Evolutionary conservation across 2,888 invertebrate genomes (phyloP), one percentile per base, ranked within the genome.

Genomic region (Pasiphila rectangulata): DNA sequence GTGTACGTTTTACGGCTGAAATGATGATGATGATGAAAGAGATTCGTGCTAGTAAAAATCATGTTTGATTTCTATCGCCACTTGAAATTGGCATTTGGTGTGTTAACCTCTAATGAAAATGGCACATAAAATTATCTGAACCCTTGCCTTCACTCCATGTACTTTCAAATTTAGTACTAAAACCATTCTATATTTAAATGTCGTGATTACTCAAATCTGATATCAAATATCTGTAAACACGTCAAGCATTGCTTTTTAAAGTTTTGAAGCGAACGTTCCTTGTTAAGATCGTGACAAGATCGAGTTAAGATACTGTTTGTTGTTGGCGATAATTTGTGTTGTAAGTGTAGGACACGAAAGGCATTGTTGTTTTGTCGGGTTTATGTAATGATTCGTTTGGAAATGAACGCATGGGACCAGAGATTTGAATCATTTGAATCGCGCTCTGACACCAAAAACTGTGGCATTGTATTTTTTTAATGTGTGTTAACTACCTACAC

Each of bases 231-330:
- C 46, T 30, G 19, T 40, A 40, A 43, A 44, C 30, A 42, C 47
- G 32, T 43, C 43, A 43, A 29, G 20, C 23, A 27, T 29, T 39
- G 29, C 58, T 58, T 59, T 66, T 72, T 66, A 65, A 72, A 72
- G 69, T 76, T 75, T 75, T 70, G 72, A 75, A 71, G 60, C 67
- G 57, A 71, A 67, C 66, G 65, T 75, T 67, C 72, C 79, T 81
- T 72, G 75, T 79, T 76, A 59, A 69, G 71, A 66, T 80, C 83
- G 83, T 83, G 83, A 80, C 75, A 61, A 80, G 82, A 83, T 80
- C 63, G 56, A 63, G 61, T 66, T 63, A 55, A 54, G 82, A 82
- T 81, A 79, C 46, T 61, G 59, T 61, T 59, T 61, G 63, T 72
- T 74, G 67, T 72, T 59, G 69, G 66, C 63, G 64, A 72, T 72